A percentile compares a stretch with the other conserved stretches of the same genome.
Conservation (phyloP, 2,113 vertebrate genomes). For the Microcebus griseorufus region DNA sequence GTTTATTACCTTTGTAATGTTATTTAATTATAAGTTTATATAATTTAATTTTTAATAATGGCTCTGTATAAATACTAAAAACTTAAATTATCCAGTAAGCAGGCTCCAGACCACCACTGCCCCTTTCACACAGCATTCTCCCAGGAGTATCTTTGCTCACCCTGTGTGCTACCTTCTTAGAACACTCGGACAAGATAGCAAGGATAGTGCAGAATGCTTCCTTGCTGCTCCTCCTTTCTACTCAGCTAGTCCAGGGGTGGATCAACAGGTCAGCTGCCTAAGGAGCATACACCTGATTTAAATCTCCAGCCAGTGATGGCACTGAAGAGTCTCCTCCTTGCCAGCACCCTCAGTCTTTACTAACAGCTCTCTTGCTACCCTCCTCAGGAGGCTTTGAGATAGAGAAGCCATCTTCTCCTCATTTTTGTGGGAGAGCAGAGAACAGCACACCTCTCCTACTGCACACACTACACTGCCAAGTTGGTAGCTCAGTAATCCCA, state of each 20-base stretch:
- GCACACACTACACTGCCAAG: not conserved
- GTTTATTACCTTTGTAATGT: not conserved
- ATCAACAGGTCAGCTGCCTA: not conserved
- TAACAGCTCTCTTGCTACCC: too few species aligned
- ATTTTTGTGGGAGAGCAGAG: not conserved
- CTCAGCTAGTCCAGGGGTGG: not conserved
- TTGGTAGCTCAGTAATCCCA: fast-evolving
- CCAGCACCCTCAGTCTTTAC: not conserved
- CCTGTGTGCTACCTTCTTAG: not conserved
- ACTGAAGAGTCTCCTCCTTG: not conserved
- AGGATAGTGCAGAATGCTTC: not conserved
- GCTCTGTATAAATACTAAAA: not conserved
- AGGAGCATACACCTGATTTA: not conserved
- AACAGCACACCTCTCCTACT: not conserved
- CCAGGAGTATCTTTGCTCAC: not conserved
- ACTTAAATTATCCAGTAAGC: not conserved
- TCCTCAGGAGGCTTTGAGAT: not conserved
- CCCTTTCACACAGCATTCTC: not conserved
- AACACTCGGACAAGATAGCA: not conserved
- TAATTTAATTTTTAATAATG: slow-evolving; percentile 40
- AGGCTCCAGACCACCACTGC: not conserved
- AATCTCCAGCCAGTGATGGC: not conserved
- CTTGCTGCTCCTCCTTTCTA: not conserved
- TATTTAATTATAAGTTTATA: not conserved
- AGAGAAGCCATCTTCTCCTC: not conserved